These are phyloP conservation scores for Elymnias hypermnestra DNA, from an alignment of 1,140 invertebrate species.

Conservation along the genomic window DNA sequence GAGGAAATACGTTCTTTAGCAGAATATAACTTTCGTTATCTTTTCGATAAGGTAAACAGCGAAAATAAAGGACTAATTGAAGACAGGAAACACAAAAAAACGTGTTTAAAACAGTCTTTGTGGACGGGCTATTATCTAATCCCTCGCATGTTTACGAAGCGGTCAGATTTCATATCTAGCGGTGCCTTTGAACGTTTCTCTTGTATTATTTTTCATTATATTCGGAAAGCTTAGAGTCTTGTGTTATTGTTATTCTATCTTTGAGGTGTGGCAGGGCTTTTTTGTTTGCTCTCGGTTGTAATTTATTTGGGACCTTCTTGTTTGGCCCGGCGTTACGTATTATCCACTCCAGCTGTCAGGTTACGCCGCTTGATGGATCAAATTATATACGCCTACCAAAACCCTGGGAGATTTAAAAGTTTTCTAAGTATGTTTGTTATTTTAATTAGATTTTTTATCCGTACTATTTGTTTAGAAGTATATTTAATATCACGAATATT, in stretches of 20 bases:
- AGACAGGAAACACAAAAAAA: conserved; percentile 38
- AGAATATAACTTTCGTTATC: conserved; percentile 25
- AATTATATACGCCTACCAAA: conserved; percentile 39
- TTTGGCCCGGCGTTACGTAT: conserved; percentile 53
- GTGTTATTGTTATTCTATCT: conserved; percentile 70
- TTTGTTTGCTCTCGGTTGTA: conserved; percentile 56
- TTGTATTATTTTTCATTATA: conserved; percentile 63
- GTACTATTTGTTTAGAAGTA: too few relatives aligned
- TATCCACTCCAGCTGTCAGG: conserved; percentile 53
- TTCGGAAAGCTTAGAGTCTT: conserved; percentile 36
- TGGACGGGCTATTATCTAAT: conserved; percentile 23
- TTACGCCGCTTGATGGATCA: conserved; percentile 38
- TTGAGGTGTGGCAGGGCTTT: conserved; percentile 58
- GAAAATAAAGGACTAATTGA: conserved; percentile 39
- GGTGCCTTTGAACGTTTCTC: conserved; percentile 30
- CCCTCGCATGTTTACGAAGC: conserved; percentile 17
- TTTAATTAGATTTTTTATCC: too few relatives aligned
- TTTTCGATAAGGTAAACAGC: conserved; percentile 27
- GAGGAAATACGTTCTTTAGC: conserved; percentile 7
- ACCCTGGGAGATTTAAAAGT: conserved; percentile 26
- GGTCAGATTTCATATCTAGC: conserved; percentile 20
- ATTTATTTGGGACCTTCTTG: conserved; percentile 68
- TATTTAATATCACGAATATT: too few relatives aligned
- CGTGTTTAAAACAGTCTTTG: conserved; percentile 21
- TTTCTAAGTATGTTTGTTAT: too few relatives aligned